Evolutionary conservation across 1,140 invertebrate genomes (phyloP).

Genomic region (Rhagoletis pomonella): DNA sequence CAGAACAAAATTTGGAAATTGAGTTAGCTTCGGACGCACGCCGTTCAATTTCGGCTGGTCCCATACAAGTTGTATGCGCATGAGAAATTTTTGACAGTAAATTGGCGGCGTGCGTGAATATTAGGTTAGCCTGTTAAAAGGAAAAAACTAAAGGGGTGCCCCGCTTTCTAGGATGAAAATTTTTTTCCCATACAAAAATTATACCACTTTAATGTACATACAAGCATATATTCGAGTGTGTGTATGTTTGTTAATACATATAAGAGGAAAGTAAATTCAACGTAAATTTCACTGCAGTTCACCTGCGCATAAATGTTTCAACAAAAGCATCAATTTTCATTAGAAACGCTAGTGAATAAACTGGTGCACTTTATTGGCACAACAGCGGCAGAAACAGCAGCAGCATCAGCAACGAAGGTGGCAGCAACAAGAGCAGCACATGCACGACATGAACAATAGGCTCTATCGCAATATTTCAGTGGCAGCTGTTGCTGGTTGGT

Average conservation of each 20-base stretch:
- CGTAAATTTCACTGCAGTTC: neutral
- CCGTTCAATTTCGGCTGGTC: too few species aligned
- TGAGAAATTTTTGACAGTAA: too few species aligned
- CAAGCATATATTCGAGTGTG: too few species aligned
- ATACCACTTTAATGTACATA: too few species aligned
- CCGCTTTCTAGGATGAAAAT: too few species aligned
- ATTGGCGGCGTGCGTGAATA: too few species aligned
- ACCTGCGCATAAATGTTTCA: slow-evolving; percentile 18
- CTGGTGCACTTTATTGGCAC: neutral
- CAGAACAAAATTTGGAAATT: too few species aligned
- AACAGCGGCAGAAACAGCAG: neutral
- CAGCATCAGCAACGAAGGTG: neutral
- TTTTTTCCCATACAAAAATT: too few species aligned
- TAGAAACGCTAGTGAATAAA: slow-evolving; percentile 2
- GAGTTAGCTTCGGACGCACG: too few species aligned
- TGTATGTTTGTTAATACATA: neutral
- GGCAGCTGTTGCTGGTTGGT: slow-evolving; percentile 12
- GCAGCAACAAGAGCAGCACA: neutral
- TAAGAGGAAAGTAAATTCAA: neutral
- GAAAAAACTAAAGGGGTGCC: too few species aligned
- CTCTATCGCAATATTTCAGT: slow-evolving; percentile 4
- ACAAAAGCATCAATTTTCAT: slow-evolving; percentile 52
- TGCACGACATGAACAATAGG: neutral
- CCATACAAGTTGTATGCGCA: too few species aligned
- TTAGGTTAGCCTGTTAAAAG: too few species aligned